A percentile compares a stretch with the other conserved stretches of the same genome.
Evolutionary conservation across 2,888 invertebrate species (phyloP).

Genomic region (Fabriciana adippe): DNA sequence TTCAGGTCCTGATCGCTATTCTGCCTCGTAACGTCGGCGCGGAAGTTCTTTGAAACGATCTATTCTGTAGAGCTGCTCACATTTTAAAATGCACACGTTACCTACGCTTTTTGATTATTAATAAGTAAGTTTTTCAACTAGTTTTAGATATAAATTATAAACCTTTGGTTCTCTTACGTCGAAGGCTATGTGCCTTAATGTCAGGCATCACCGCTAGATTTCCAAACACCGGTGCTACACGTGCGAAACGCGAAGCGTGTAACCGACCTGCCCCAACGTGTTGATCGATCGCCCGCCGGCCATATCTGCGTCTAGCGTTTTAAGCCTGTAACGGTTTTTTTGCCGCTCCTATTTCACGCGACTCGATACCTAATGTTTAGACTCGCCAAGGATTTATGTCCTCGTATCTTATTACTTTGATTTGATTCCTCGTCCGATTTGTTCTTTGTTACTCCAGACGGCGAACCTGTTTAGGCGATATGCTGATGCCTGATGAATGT

Average conservation of each 20-base stretch:
- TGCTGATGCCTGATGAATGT: slow-evolving; percentile 19
- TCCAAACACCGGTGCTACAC: slow-evolving; percentile 37
- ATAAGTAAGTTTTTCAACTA: background rate
- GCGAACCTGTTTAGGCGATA: slow-evolving; percentile 23
- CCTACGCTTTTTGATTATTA: background rate
- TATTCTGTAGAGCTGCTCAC: slow-evolving; percentile 27
- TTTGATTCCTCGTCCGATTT: slow-evolving; percentile 24
- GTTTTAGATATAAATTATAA: background rate
- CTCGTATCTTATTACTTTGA: slow-evolving; percentile 23
- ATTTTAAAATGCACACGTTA: slow-evolving; percentile 21
- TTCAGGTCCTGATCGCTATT: slow-evolving; percentile 41
- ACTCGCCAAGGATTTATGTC: slow-evolving; percentile 34
- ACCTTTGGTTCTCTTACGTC: background rate
- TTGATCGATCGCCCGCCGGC: slow-evolving; percentile 69
- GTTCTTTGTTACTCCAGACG: slow-evolving; percentile 32
- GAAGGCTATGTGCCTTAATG: slow-evolving; percentile 3
- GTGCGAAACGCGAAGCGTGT: slow-evolving; percentile 47
- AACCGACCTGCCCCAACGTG: slow-evolving; percentile 74
- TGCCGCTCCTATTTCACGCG: slow-evolving; percentile 38
- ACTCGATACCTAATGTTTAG: slow-evolving; percentile 32
- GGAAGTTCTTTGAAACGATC: slow-evolving; percentile 39
- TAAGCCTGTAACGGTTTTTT: slow-evolving; percentile 49
- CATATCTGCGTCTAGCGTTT: slow-evolving; percentile 50
- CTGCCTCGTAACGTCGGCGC: slow-evolving; percentile 36
- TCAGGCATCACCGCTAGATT: slow-evolving; percentile 26